Evolutionary conservation across 2,113 vertebrate species (phyloP), one percentile per base, ranked within the genome.

Genomic region (Chinchilla lanigera): DNA sequence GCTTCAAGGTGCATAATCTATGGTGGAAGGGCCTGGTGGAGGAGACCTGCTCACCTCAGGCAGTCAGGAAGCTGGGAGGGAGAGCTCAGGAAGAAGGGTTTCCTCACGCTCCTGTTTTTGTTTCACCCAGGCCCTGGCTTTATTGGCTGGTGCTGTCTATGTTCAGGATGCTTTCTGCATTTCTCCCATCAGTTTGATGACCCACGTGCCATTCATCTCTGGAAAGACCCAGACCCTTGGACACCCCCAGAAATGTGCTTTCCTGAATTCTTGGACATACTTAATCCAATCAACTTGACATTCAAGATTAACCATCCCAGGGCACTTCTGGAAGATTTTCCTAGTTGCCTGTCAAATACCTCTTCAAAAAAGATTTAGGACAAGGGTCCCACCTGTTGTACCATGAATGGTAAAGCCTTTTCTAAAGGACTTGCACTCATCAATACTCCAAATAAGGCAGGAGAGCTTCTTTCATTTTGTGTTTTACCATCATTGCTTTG

Each of bases 371-470:
- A 65, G 33, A 73, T 52, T 86, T 75, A 1, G 86, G 19, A 69
- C 20, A 67, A 35, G 71, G 20, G 10, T 2, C 30, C 73, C 5
- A 58, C 93, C 38, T 44, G 33, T 56, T 82, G 22, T 52, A 17
- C 65, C 0, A 1, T 60, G 61, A 75, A 8, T 38, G 28, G 13
- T 54, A 73, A 82, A 22, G 4, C 44, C 44, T 80, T 86, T 92
- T 63, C 89, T 81, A 58, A 89, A 33, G 44, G 78, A 28, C 47
- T 1, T 12, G 0, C 1, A 30, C 60, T 0, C 12, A 38, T 54
- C 24, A 24, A 2, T 30, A 16, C n/a, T 33, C 2, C 20, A 8
- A 28, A 12, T 2, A 22, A 2, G 24, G 50, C n/a, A 11, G 4
- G 24, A 90, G 41, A 11, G 7, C 35, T 30, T 0, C 3, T 5